Evolutionary conservation across 92 coral and sea anemone species (phyloP), one percentile per base, ranked within the genome.

Genomic region (Porites lobata): DNA sequence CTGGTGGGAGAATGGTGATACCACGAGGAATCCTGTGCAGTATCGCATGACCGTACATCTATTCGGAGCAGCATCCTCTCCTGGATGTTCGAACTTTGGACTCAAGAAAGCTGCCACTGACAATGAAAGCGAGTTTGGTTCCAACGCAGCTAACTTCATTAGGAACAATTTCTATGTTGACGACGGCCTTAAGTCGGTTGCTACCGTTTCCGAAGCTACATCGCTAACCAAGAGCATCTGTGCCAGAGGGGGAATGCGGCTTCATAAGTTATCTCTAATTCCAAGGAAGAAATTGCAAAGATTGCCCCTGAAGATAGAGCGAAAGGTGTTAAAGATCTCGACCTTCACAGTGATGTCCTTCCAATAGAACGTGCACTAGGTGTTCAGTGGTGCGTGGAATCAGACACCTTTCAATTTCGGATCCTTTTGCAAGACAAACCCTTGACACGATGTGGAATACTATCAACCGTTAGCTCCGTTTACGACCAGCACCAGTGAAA

Each of bases 331-430:
- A 90, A 77, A 72, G 76, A 90, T 61, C 81, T 90, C 14, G 65
- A 85, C 65, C 81, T 84, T 1, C 69, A 65, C 24, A 70, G 67
- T 18, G 86, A 77, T 78, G 61, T 5, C 7, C 74, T 90, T 15
- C 90, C 93, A 18, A 22, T 90, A 17, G 93, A 90, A 64, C 56
- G 90, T 50, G 93, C 93, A 50, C 32, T 90, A 7, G 93, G 93
- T 3, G 90, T 90, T 38, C 87, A 72, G 15, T 90, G 93, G 90
- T 90, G 90, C 38, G 57, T 86, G 17, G 90, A 90, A 64, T 56
- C 93, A 0, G 93, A 85, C 78, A 29, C 93, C 15, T 77, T 90
- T 72, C 90, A 85, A 65, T 79, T 90, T 21, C 93, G 86, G 26
- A 79, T 90, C 7, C 53, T n/a, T 24, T 72, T 90, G 1, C 90